phyloP scores from a whole-genome alignment of 1,140 invertebrate genomes.

The Drosophila auraria region DNA sequence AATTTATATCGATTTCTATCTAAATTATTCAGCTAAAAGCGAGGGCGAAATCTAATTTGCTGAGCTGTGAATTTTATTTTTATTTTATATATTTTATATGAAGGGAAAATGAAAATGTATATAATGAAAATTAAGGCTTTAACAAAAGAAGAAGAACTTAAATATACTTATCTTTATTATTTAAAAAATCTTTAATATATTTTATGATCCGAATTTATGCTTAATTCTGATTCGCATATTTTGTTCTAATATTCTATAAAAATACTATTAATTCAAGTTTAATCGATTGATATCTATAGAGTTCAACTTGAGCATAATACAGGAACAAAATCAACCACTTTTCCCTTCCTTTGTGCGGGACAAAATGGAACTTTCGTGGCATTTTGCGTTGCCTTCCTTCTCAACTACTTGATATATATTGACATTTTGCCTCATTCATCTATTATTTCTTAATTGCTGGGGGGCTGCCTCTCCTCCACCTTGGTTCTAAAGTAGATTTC shows the following conservation, averaged over 20 bases:
- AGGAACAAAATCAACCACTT: constrained; percentile 4
- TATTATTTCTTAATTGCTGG: constrained; percentile 50
- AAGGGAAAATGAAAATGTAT: no score
- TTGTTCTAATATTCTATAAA: neutral
- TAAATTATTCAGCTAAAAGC: constrained; percentile 15
- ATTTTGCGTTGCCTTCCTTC: neutral
- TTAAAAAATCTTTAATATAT: neutral
- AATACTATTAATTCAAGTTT: neutral
- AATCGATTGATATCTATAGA: neutral
- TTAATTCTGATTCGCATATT: neutral
- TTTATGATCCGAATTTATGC: neutral
- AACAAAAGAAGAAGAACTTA: neutral
- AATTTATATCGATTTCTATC: constrained; percentile 39
- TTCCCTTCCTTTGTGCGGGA: neutral
- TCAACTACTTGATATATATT: constrained; percentile 30
- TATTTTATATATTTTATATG: no score
- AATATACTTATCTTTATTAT: no score
- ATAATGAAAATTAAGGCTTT: neutral
- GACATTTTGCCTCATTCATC: constrained; percentile 20
- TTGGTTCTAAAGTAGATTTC: constrained; percentile 27
- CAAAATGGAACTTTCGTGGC: constrained; percentile 4
- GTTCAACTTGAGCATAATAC: neutral
- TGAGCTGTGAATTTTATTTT: neutral
- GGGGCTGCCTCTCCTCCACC: constrained; percentile 4
- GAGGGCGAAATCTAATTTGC: neutral